Conservation (phyloP, 2,888 invertebrate genomes). For the Latheticus oryzae region DNA sequence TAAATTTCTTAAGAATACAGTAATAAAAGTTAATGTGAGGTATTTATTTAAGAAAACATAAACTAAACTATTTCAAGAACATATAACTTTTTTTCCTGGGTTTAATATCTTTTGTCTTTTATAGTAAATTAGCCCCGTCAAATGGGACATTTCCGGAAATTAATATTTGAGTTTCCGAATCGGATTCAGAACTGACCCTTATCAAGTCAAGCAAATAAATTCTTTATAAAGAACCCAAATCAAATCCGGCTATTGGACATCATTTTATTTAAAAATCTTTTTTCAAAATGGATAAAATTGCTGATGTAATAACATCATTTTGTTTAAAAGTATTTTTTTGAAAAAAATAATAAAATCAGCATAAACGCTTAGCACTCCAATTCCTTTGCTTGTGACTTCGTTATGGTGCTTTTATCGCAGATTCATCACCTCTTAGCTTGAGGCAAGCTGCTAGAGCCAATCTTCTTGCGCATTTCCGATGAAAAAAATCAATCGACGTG, state of each 20-base stretch:
- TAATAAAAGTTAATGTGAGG: too few relatives aligned
- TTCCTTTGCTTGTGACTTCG: too few relatives aligned
- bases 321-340: too few relatives aligned
- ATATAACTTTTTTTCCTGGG: too few relatives aligned
- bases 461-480: conserved; percentile 25
- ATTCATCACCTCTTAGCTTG: conserved; percentile 4
- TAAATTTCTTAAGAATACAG: too few relatives aligned
- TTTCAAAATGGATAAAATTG: background rate
- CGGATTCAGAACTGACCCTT: conserved; percentile 23
- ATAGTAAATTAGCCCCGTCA: background rate
- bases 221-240: conserved; percentile 8
- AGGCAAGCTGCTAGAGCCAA: conserved; percentile 8
- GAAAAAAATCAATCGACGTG: conserved; percentile 30
- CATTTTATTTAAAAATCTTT: conserved; percentile 3
- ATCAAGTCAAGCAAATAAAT: conserved; percentile 12
- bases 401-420: conserved; percentile 15
- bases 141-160: conserved; percentile 29
- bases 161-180: conserved; percentile 22
- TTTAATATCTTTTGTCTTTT: too few relatives aligned
- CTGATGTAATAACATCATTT: background rate
- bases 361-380: too few relatives aligned
- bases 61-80: too few relatives aligned
- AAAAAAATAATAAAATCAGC: too few relatives aligned
- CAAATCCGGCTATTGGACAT: too few relatives aligned
- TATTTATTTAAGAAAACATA: too few relatives aligned